Evolutionary conservation across 2,797 vertebrate genomes (phyloP), one percentile per base, ranked within the genome.

Genomic region (Chaenodraco wilsoni): DNA sequence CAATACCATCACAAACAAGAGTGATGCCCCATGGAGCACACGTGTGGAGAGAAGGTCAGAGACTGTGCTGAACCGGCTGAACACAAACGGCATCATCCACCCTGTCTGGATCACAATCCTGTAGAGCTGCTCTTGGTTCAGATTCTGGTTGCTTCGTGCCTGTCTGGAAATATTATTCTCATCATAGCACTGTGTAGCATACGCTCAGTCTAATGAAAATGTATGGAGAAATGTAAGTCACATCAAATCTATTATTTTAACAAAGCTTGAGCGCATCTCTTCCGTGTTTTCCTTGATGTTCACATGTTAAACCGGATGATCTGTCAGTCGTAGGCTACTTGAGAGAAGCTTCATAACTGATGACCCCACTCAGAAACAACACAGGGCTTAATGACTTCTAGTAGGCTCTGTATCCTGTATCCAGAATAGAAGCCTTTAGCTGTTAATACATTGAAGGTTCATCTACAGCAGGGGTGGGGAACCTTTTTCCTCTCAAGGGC

Each of bases 1-100:
- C 84, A 72, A 78, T 76, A 80, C 78, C 81, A 79, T 81, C 79
- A 71, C 82, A 89, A 85, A 84, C 76, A 81, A 65, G 54, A 81
- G 59, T 7, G 67, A 78, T 51, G 65, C 74, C 88, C 86, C 77
- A 69, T 16, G 62, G 88, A 86, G 84, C 54, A 31, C 69, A 46
- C 85, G 78, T 76, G 84, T 68, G 65, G 87, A 73, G 88, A 89
- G 83, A 90, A 88, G 90, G 88, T 88, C 88, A 89, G 50, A 55
- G 69, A 73, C 73, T 15, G 33, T 23, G 74, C 78, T 68, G 71
- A 85, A 83, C 79, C 67, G 64, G 74, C 77, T 56, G 9, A 50
- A 85, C 69, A 82, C 64, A 79, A 79, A 65, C 82, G 66, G 77
- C 81, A 71, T 63, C 73, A 70, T 48, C 76, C 78, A 45, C 69